Base-by-base conservation (phyloP, 1,140 invertebrate species). In the Drosophila burlai region DNA sequence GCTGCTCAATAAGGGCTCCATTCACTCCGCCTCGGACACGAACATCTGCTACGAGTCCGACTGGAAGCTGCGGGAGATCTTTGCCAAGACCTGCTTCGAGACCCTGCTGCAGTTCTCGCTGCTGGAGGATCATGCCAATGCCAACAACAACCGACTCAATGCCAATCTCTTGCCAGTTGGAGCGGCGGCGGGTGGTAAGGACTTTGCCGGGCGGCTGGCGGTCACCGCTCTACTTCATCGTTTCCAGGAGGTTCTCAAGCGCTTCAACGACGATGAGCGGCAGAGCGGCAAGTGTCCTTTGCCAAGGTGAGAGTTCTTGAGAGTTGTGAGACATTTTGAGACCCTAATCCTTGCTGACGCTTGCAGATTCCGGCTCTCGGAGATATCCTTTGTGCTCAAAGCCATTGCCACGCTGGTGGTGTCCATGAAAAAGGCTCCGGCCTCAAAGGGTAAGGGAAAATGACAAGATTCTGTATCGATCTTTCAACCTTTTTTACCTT, bases 371-470 rank as follows among this genome's bases (percentile, higher is more conserved):
- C 95, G 98, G 64, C 94, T 99, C 59, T 98, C 98, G 5, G 98
- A 99, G 94, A 98, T 99, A 93, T 97, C 98, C 43, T 99, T 99
- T 93, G 98, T 99, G n/a, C 92, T 99, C 34, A 98, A 99, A 94
- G 98, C 98, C 47, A 96, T 99, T 55, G 97, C 98, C 11, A 99
- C 98, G 0, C 94, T 99, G 21, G 96, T 99, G 4, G 95, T 97
- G 26, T 98, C 98, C 9, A 95, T 99, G 93, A 98, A 99, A 93
- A 98, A 98, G 91, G 97, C 98, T 52, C 97, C 97, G 31, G 94
- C 96, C 55, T 96, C 95, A 40, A 97, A 97, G 95, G 96, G 97
- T 97, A 31, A 62, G 29, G 15, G 0, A 11, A 36, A 31, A 15
- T 11, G 34, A 1, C 21, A 1, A 5, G 9, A 47, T 0, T 13